Percentiles rank a stretch among this genome's conserved stretches.
Evolutionary conservation across 2,113 vertebrate genomes (phyloP).

Genomic region (Raja brachyura): DNA sequence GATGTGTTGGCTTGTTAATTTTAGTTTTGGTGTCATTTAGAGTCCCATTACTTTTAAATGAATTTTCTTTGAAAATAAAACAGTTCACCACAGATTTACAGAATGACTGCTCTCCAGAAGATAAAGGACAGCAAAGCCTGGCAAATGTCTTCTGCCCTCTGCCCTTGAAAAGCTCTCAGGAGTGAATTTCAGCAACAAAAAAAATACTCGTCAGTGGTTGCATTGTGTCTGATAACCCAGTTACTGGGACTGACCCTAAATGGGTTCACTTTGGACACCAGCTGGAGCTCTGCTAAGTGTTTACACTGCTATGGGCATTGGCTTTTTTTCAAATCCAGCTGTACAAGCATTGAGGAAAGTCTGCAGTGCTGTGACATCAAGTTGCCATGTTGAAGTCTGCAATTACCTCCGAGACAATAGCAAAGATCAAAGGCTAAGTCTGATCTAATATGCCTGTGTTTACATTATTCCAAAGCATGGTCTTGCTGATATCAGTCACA

Average conservation of each 20-base stretch:
- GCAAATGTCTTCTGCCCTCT: neutral
- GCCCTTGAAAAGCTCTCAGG: neutral
- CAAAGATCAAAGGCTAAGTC: neutral
- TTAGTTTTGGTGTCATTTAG: neutral
- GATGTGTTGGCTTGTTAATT: neutral
- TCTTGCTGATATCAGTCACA: neutral
- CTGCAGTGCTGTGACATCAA: neutral
- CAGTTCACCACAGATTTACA: neutral
- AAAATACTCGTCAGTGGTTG: neutral
- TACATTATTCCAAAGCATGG: neutral
- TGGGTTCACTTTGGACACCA: neutral
- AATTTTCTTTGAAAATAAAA: neutral
- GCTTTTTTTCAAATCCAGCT: neutral
- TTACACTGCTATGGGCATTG: neutral
- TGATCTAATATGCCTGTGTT: neutral
- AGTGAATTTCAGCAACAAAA: neutral
- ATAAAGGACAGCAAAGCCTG: neutral
- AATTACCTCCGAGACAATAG: no score
- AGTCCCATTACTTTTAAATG: no score
- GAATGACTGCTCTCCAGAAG: neutral
- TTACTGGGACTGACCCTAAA: neutral
- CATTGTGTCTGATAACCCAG: neutral
- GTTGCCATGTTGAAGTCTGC: neutral
- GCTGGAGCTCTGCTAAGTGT: conserved; percentile 11
- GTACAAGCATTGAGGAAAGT: neutral